Conservation (phyloP, 2,797 vertebrate species). For the Meda fulgida region DNA sequence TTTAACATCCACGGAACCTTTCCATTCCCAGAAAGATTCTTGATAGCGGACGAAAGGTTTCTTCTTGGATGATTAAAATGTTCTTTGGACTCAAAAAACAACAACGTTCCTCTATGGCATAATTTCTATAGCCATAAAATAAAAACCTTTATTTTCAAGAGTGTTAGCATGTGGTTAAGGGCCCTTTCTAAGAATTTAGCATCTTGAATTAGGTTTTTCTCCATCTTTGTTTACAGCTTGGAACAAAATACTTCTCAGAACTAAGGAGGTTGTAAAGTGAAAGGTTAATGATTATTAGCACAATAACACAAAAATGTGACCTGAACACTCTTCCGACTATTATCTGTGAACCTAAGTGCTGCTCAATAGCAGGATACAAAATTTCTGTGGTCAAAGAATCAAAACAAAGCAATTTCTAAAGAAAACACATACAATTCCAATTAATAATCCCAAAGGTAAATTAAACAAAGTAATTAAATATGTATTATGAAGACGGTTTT, state of each 20-base stretch:
- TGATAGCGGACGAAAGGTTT: neutral
- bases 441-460: neutral
- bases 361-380: slow-evolving; percentile 48
- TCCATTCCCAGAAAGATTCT: neutral
- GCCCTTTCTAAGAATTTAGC: slow-evolving; percentile 46
- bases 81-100: no score
- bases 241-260: slow-evolving; percentile 48
- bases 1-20: no score
- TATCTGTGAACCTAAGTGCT: slow-evolving; percentile 45
- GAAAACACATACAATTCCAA: slow-evolving; percentile 9
- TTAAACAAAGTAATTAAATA: neutral
- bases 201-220: neutral
- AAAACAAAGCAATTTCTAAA: neutral
- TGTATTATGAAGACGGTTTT: neutral
- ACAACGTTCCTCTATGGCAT: neutral
- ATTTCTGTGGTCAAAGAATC: slow-evolving; percentile 19
- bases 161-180: neutral
- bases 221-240: slow-evolving; percentile 18
- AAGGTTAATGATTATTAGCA: slow-evolving; percentile 37
- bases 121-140: neutral
- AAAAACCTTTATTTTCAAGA: neutral
- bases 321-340: slow-evolving; percentile 58
- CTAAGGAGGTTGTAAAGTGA: slow-evolving; percentile 28
- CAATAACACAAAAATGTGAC: slow-evolving; percentile 31
- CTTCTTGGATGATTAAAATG: neutral